Percentiles rank a stretch among this genome's conserved stretches.
These are phyloP conservation scores for Macrosoma leucophasiata DNA, from an alignment of 2,888 invertebrate species.

Conservation along the genomic window DNA sequence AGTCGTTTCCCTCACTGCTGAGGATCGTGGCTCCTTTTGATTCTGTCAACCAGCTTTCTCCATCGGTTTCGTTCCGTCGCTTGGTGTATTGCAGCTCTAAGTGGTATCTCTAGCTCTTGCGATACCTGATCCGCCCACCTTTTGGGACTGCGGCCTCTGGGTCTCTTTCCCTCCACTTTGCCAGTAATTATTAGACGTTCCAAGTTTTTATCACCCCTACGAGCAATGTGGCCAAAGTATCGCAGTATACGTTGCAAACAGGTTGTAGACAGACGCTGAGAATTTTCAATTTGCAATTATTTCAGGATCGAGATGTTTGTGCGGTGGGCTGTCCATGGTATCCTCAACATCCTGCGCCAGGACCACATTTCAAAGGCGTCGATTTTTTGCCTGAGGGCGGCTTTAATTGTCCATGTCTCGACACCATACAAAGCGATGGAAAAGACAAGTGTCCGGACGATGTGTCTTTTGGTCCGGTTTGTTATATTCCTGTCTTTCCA, in stretches of 20 bases:
- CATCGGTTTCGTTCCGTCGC: too few species aligned
- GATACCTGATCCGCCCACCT: too few species aligned
- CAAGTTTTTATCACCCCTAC: not conserved
- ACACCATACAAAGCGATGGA: conserved; percentile 3
- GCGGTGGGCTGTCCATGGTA: conserved; percentile 1
- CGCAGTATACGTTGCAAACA: not conserved
- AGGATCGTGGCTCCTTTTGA: too few species aligned
- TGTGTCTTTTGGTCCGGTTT: conserved; percentile 1
- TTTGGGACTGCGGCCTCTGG: too few species aligned
- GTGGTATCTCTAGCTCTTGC: too few species aligned
- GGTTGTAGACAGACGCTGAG: not conserved
- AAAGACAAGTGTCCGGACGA: conserved; percentile 6
- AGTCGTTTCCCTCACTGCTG: too few species aligned
- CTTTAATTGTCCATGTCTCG: conserved; percentile 1
- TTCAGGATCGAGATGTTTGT: conserved; percentile 1
- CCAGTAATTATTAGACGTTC: not conserved
- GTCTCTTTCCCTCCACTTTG: not conserved
- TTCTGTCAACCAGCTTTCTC: too few species aligned
- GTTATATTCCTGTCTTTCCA: conserved; percentile 6
- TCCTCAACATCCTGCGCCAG: not conserved
- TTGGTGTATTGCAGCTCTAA: too few species aligned
- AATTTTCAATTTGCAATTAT: not conserved
- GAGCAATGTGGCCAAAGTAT: conserved; percentile 1
- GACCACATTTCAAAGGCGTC: conserved; percentile 1
- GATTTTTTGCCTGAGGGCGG: too few species aligned